Percentiles rank a stretch among this genome's conserved stretches.
These are phyloP conservation scores for Chironomus riparius DNA, from an alignment of 2,888 invertebrate genomes.

Conservation along the genomic window DNA sequence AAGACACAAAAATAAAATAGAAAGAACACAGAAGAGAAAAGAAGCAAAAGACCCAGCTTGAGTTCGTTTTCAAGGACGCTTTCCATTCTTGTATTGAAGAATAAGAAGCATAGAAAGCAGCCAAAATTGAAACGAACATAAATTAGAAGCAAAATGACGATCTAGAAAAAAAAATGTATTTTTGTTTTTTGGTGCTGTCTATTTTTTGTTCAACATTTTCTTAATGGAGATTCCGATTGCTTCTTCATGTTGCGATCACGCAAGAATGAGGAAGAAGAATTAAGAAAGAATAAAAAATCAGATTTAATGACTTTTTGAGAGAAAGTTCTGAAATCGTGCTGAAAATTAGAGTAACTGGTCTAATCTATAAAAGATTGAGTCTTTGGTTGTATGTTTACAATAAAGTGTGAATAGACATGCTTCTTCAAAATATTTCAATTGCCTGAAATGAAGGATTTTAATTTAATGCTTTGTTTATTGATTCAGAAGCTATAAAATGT, in stretches of 20 bases:
- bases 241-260: not conserved
- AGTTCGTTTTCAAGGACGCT: slow-evolving; percentile 3
- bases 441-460: no score
- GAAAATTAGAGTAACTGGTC: no score
- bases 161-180: not conserved
- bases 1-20: not conserved
- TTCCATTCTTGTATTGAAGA: not conserved
- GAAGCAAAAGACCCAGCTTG: not conserved
- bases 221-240: not conserved
- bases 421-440: no score
- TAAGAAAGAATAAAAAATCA: no score
- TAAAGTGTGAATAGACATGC: no score
- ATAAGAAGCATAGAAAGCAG: not conserved
- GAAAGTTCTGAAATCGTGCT: no score
- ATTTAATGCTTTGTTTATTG: no score
- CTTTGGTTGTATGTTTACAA: no score
- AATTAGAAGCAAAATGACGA: slow-evolving; percentile 1
- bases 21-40: not conserved
- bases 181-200: no score
- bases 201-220: not conserved
- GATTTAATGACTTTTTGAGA: no score
- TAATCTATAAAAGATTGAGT: no score
- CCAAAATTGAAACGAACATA: not conserved
- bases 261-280: not conserved
- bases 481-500: no score